A percentile compares a stretch with the other conserved stretches of the same genome.
phyloP scores from a whole-genome alignment of 2,888 invertebrate species.

The Harpagoxenus sublaevis region DNA sequence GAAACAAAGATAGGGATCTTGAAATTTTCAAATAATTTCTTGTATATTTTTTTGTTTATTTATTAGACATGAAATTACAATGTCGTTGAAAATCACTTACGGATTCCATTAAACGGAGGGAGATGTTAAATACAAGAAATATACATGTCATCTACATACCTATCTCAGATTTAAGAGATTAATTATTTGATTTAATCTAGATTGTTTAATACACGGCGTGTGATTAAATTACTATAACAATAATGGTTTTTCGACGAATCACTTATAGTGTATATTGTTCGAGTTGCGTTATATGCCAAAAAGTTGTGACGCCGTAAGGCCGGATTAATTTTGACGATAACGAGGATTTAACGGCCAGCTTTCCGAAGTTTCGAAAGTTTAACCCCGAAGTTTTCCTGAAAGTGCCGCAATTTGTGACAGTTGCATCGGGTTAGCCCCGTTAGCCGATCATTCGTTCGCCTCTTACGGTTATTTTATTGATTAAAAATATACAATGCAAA shows the following conservation, averaged over 20 bases:
- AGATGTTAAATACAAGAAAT: neutral
- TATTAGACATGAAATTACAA: neutral
- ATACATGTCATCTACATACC: neutral
- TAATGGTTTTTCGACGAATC: constrained; percentile 68
- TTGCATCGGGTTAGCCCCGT: constrained; percentile 64
- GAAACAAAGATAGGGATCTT: neutral
- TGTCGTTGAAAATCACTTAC: neutral
- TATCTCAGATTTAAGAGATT: neutral
- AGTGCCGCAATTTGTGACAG: constrained; percentile 56
- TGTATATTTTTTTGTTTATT: neutral
- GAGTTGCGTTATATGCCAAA: constrained; percentile 56
- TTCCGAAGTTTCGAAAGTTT: constrained; percentile 70
- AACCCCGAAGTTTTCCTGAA: constrained; percentile 53
- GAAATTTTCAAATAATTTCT: neutral
- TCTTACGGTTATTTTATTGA: constrained; percentile 64
- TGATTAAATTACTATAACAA: constrained; percentile 45
- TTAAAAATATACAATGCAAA: constrained; percentile 26
- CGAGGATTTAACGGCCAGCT: constrained; percentile 73
- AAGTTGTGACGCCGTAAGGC: constrained; percentile 55
- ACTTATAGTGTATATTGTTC: constrained; percentile 52
- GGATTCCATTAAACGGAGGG: neutral
- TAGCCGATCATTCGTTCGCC: constrained; percentile 35
- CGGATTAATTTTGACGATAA: constrained; percentile 74
- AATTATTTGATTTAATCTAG: neutral
- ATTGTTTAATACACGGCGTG: no score